Conservation (phyloP, 2,888 invertebrate species). For the Amiota mariae region DNA sequence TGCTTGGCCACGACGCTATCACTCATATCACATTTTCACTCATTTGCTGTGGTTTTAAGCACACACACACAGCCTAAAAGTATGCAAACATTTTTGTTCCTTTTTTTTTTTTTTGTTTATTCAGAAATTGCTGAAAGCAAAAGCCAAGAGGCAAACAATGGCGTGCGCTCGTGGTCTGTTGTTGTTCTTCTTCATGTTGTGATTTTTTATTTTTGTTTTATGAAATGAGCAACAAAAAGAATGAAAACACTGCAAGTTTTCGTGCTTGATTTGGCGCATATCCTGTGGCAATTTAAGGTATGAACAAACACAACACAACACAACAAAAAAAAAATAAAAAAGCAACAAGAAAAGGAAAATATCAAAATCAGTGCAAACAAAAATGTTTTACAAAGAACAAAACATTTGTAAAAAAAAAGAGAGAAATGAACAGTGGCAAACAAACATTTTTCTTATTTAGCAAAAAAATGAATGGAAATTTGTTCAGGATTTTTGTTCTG, state of each 20-base stretch:
- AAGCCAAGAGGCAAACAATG: not conserved
- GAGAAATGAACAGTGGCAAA: constrained; percentile 38
- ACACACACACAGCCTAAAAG: constrained; percentile 27
- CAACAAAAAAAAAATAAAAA: constrained; percentile 42
- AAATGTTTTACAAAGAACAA: constrained; percentile 55
- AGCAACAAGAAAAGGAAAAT: constrained; percentile 44
- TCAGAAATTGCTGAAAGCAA: not conserved
- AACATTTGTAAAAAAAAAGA: constrained; percentile 1
- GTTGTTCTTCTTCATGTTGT: not conserved
- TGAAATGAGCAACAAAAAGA: not conserved
- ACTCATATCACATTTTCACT: constrained; percentile 4
- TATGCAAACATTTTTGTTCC: constrained; percentile 33
- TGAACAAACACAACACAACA: constrained; percentile 35
- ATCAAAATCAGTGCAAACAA: constrained; percentile 55
- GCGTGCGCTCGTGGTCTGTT: not conserved
- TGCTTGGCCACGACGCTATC: not conserved
- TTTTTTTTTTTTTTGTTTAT: constrained; percentile 11
- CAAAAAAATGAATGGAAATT: constrained; percentile 28
- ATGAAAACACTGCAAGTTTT: not conserved
- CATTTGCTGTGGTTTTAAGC: not conserved
- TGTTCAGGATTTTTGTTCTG: constrained; percentile 40
- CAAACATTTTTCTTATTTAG: constrained; percentile 29
- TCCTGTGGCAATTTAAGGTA: constrained; percentile 11
- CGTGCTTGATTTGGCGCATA: not conserved
- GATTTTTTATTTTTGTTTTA: not conserved